Conservation (phyloP, 2,113 vertebrate species). For the Cynoglossus semilaevis region DNA sequence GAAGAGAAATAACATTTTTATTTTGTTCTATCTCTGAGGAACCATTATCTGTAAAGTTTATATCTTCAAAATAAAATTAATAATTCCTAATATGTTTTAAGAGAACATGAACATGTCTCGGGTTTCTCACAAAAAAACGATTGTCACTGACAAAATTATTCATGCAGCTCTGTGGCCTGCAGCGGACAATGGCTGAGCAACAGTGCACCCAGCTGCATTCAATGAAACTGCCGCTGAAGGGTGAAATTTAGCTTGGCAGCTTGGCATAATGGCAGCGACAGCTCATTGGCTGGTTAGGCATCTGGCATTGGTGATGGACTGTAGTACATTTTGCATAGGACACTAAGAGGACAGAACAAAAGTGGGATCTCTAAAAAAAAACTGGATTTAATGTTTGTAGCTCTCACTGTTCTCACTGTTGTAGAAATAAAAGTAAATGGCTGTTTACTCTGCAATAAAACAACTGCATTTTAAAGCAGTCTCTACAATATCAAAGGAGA, state of each 20-base stretch:
- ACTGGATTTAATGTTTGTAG: no score
- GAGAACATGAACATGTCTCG: no score
- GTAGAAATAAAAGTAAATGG: not conserved
- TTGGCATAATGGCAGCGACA: conserved; percentile 48
- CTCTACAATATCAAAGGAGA: no score
- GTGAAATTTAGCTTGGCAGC: conserved; percentile 62
- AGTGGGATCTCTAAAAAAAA: not conserved
- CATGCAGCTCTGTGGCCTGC: conserved; percentile 30
- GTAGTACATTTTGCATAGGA: conserved; percentile 27
- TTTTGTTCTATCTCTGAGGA: not conserved
- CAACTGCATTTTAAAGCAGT: not conserved
- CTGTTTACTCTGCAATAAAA: not conserved
- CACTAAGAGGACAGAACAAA: conserved; percentile 25
- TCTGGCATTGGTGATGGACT: conserved; percentile 36
- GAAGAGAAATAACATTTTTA: not conserved
- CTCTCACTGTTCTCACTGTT: not conserved
- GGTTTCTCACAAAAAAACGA: no score
- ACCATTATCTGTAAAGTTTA: not conserved
- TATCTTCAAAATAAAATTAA: not conserved
- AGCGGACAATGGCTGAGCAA: conserved; percentile 44
- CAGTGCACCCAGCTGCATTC: conserved; percentile 46
- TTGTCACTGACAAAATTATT: conserved; percentile 31
- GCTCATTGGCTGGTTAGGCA: conserved; percentile 45
- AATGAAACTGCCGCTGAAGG: conserved; percentile 53
- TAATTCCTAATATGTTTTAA: no score